Conservation (phyloP, 2,113 vertebrate genomes). For the Eclectus roratus region DNA sequence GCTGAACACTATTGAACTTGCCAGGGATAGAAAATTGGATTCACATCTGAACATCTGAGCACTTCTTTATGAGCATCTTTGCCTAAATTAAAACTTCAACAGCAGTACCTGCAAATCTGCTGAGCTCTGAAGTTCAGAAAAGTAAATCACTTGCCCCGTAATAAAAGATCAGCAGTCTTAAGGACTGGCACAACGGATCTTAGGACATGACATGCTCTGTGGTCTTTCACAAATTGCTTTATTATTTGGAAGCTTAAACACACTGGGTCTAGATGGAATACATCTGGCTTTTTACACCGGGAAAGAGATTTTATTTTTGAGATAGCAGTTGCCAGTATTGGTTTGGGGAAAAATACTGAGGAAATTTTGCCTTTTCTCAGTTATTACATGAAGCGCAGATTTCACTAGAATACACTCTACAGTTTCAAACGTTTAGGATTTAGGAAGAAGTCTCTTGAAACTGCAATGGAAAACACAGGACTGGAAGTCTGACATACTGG, state of each 20-base stretch:
- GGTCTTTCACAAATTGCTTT: not conserved
- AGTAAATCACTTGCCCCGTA: not conserved
- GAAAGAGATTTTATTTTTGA: not conserved
- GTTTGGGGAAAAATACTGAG: not conserved
- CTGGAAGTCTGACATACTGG: not conserved
- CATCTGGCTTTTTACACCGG: not conserved
- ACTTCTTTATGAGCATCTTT: not conserved
- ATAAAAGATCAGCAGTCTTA: not conserved
- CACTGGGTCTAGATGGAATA: not conserved
- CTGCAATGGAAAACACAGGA: not conserved
- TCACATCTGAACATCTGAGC: constrained; percentile 6
- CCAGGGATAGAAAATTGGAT: not conserved
- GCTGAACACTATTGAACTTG: not conserved
- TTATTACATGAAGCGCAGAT: not conserved
- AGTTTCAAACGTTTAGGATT: not conserved
- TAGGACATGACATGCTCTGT: not conserved
- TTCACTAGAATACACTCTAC: not conserved
- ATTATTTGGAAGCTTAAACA: not conserved
- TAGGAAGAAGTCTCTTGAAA: not conserved
- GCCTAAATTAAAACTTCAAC: constrained; percentile 29
- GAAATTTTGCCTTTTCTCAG: not conserved
- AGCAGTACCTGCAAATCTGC: not conserved
- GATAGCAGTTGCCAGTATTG: not conserved
- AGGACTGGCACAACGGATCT: not conserved
- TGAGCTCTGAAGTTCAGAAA: constrained; percentile 1